A percentile compares a stretch with the other conserved stretches of the same genome.
phyloP scores from a whole-genome alignment of 64 coral and sea anemone genomes.

The Montipora capricornis region DNA sequence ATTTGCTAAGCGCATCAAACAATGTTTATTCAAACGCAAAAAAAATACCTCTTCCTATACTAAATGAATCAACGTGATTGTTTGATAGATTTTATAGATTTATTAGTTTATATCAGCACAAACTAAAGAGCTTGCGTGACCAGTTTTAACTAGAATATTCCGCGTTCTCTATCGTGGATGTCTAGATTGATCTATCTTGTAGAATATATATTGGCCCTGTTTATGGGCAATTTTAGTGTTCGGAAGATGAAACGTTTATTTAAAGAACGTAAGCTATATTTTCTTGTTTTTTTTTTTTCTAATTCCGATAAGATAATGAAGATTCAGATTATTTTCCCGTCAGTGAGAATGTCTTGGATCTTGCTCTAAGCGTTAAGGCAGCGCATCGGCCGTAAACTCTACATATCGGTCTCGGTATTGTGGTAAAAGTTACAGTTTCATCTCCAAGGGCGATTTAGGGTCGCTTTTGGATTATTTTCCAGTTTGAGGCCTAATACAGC shows the following conservation, averaged over 20 bases:
- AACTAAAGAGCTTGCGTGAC: background rate
- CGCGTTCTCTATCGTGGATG: background rate
- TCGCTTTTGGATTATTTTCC: background rate
- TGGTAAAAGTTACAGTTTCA: slow-evolving; percentile 47
- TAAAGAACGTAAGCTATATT: background rate
- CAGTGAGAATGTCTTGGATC: background rate
- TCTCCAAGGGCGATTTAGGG: slow-evolving; percentile 22
- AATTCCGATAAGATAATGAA: background rate
- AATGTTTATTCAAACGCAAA: background rate
- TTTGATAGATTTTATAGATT: background rate
- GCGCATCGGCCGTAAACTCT: background rate
- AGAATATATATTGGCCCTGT: background rate
- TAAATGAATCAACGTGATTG: background rate
- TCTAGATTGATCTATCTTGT: slow-evolving; percentile 15
- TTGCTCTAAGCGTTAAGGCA: background rate
- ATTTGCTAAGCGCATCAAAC: background rate
- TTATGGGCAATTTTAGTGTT: background rate
- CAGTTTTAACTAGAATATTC: slow-evolving; percentile 7
- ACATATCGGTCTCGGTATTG: background rate
- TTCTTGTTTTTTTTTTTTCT: background rate
- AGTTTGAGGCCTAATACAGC: slow-evolving; percentile 30
- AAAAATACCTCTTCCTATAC: background rate
- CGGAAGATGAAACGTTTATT: background rate
- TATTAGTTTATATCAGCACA: background rate
- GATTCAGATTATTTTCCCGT: background rate